Percentiles rank a stretch among this genome's conserved stretches.
Conservation (phyloP, 2,113 vertebrate genomes). For the Fukomys damarensis region DNA sequence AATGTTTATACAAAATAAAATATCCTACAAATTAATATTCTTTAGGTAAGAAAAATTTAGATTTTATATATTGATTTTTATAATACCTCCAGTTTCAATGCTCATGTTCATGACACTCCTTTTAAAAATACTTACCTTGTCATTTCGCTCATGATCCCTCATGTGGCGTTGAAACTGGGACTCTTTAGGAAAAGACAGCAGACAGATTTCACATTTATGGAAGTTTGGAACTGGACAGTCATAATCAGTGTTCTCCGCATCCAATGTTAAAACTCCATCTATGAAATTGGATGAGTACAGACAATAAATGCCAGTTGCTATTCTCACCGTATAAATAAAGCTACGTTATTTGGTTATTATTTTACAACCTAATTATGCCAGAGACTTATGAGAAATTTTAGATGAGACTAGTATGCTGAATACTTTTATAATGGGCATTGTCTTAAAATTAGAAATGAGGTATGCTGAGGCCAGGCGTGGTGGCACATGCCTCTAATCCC, state of each 20-base stretch:
- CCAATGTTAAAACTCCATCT: constrained; percentile 87
- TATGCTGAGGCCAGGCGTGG: too few relatives aligned
- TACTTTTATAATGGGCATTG: neutral
- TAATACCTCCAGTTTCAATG: neutral
- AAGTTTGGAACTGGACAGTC: constrained; percentile 88
- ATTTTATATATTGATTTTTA: neutral
- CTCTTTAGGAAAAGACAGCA: constrained; percentile 93
- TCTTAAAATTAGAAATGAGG: neutral
- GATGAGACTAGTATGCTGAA: neutral
- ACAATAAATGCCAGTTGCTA: constrained; percentile 47
- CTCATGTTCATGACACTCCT: neutral
- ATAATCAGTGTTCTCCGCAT: constrained; percentile 86
- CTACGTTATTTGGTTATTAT: neutral
- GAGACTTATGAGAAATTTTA: neutral
- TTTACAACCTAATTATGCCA: constrained; percentile 6
- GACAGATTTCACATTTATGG: constrained; percentile 94
- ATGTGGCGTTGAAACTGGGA: constrained; percentile 97
- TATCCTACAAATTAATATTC: neutral
- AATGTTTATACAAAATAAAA: neutral
- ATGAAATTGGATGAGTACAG: constrained; percentile 74
- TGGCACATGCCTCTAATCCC: too few relatives aligned
- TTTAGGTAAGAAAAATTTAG: too few relatives aligned
- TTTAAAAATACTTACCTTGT: constrained; percentile 90
- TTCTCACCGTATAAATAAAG: constrained; percentile 3
- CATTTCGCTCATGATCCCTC: constrained; percentile 95